These are phyloP conservation scores for Lycocorax pyrrhopterus DNA, from an alignment of 2,113 vertebrate genomes.

Conservation along the genomic window DNA sequence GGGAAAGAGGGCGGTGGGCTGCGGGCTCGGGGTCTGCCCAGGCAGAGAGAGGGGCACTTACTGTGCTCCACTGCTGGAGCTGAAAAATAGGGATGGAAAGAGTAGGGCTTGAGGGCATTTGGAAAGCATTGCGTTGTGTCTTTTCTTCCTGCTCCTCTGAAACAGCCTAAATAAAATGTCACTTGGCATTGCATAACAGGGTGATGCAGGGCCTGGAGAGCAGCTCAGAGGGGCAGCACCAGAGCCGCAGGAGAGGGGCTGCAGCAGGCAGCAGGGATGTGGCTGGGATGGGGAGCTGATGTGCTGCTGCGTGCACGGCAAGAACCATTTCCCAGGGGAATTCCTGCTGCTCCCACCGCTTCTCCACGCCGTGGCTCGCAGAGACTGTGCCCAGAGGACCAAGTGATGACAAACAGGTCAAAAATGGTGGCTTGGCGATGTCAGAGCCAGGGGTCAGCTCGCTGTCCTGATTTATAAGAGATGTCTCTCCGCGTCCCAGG, in stretches of 20 bases:
- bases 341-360: neutral
- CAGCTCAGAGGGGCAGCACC: neutral
- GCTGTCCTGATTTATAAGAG: neutral
- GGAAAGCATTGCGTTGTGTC: neutral
- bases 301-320: neutral
- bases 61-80: neutral
- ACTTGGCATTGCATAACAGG: neutral
- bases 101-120: neutral
- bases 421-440: neutral
- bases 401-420: neutral
- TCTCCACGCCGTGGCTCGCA: fast-evolving
- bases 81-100: neutral
- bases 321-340: neutral
- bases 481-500: neutral
- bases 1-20: neutral
- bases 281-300: neutral
- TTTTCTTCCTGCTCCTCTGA: neutral
- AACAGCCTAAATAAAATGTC: neutral
- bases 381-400: neutral
- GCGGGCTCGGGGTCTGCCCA: neutral
- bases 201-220: neutral
- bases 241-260: fast-evolving
- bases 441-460: neutral
- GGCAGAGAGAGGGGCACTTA: neutral
- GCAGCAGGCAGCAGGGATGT: neutral